A percentile compares a stretch with the other conserved stretches of the same genome.
phyloP scores from a whole-genome alignment of 2,888 invertebrate species.

The Agrochola lychnidis region DNA sequence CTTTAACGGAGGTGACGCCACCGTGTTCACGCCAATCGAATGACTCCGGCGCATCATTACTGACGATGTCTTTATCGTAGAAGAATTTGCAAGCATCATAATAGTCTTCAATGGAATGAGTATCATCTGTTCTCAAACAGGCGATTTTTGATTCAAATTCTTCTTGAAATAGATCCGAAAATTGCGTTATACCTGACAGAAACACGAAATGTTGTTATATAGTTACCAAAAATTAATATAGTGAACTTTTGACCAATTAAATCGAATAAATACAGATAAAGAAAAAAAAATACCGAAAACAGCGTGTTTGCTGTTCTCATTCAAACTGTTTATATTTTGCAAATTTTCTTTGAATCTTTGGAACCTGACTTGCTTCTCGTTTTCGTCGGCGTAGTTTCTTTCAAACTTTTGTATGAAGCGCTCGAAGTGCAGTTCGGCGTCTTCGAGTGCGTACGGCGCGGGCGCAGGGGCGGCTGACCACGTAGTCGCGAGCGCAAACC shows the following conservation, averaged over 20 bases:
- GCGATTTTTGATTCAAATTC: constrained; percentile 24
- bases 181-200: constrained; percentile 47
- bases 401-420: constrained; percentile 33
- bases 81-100: not conserved
- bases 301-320: constrained; percentile 18
- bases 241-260: not conserved
- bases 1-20: constrained; percentile 94
- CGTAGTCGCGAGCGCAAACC: constrained; percentile 4
- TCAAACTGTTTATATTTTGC: constrained; percentile 16
- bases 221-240: not conserved
- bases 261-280: not conserved
- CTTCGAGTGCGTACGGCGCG: constrained; percentile 16
- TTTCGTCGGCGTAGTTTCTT: constrained; percentile 30
- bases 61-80: constrained; percentile 25
- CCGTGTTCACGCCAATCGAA: constrained; percentile 94
- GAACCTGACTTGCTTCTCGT: constrained; percentile 50
- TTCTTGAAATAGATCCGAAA: constrained; percentile 26
- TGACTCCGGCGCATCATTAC: constrained; percentile 54
- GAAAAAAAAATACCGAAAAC: constrained; percentile 40
- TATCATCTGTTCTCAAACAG: not conserved
- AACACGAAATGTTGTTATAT: not conserved
- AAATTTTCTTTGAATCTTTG: constrained; percentile 53
- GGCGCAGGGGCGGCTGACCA: not conserved
- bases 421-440: constrained; percentile 48
- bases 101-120: not conserved